Conservation (phyloP, 2,113 vertebrate species). For the Nothoprocta pentlandii region DNA sequence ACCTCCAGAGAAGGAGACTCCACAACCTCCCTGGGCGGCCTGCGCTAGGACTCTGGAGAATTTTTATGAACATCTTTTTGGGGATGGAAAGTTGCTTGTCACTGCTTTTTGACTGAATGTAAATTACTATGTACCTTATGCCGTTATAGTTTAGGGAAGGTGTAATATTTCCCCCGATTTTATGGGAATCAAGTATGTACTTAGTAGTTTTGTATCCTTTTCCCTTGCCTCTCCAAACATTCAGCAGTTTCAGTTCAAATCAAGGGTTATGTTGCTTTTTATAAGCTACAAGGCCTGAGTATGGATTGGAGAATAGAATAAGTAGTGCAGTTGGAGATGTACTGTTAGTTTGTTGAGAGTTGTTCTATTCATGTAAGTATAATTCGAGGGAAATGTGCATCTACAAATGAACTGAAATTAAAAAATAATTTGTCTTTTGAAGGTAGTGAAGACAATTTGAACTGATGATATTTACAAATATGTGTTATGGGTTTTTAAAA, state of each 20-base stretch:
- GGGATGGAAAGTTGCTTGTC: not conserved
- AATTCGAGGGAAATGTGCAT: not conserved
- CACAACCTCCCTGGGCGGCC: too few species aligned
- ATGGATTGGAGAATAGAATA: not conserved
- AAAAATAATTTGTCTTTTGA: not conserved
- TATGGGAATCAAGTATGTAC: not conserved
- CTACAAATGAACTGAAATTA: not conserved
- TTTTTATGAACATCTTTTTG: not conserved
- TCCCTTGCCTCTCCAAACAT: not conserved
- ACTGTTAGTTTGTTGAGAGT: not conserved
- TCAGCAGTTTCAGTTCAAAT: not conserved
- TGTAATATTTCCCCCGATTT: not conserved
- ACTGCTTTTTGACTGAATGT: not conserved
- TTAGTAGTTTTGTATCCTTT: not conserved
- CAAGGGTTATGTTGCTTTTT: not conserved
- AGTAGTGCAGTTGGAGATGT: not conserved
- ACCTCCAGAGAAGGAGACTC: too few species aligned
- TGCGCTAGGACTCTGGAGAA: not conserved
- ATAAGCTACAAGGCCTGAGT: not conserved
- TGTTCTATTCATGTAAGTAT: not conserved
- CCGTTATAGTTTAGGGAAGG: not conserved
- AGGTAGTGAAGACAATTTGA: not conserved
- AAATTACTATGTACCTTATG: not conserved
- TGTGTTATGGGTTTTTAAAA: not conserved
- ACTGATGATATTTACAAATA: not conserved